These are phyloP conservation scores for Scopus umbretta DNA, from an alignment of 2,113 vertebrate species.

Conservation along the genomic window DNA sequence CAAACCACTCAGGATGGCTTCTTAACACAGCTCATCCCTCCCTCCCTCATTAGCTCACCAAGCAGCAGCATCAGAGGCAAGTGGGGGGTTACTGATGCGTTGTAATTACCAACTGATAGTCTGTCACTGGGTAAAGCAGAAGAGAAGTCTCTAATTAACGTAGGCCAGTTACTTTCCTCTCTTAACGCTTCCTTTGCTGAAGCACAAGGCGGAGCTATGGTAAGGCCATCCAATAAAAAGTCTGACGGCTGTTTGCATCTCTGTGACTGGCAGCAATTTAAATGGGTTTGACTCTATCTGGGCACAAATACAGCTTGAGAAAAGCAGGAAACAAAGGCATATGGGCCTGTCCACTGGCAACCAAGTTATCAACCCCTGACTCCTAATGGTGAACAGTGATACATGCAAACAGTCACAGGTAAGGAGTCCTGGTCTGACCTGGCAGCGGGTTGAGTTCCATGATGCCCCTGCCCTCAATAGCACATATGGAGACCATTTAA, in stretches of 20 bases:
- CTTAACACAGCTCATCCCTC: neutral
- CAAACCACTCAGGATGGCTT: neutral
- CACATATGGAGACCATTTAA: neutral
- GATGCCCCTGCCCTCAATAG: neutral
- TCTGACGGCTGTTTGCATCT: neutral
- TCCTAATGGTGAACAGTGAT: neutral
- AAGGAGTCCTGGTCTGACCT: neutral
- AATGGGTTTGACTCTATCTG: neutral
- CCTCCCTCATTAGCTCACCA: constrained; percentile 53
- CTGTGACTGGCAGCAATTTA: neutral
- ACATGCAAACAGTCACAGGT: neutral
- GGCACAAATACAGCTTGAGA: neutral
- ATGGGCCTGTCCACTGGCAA: neutral
- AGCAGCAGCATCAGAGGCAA: neutral
- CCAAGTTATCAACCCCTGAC: neutral
- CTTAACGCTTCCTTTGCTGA: neutral
- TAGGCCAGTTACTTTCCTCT: neutral
- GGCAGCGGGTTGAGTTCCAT: neutral
- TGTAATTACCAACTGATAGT: constrained; percentile 33
- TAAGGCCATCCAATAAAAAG: neutral
- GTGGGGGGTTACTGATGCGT: neutral
- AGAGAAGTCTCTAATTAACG: constrained; percentile 35
- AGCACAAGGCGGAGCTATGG: neutral
- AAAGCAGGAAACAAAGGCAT: neutral
- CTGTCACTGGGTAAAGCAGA: neutral